Evolutionary conservation across 2,888 invertebrate species (phyloP).

Genomic region (Nymphalis polychloros): DNA sequence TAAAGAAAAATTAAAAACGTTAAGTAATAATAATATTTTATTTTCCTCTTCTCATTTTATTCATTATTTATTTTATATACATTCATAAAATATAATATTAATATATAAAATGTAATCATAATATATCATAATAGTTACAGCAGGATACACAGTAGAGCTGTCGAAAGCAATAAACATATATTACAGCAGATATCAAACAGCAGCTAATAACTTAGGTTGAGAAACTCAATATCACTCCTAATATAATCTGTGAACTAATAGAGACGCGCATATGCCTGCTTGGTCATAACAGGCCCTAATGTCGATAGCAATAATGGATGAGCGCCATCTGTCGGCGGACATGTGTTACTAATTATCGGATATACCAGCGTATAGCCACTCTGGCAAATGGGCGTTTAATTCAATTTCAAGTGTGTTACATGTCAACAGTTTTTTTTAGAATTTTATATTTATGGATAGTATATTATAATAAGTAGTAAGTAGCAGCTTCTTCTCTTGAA

Average conservation of each 20-base stretch:
- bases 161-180: slow-evolving; percentile 1
- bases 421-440: not conserved
- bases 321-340: slow-evolving; percentile 40
- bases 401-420: slow-evolving; percentile 15
- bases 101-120: not conserved
- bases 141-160: not conserved
- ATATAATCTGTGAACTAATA: slow-evolving; percentile 30
- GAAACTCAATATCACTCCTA: slow-evolving; percentile 21
- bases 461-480: not conserved
- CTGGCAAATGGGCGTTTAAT: slow-evolving; percentile 22
- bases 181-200: slow-evolving; percentile 1
- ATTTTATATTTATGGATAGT: not conserved
- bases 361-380: slow-evolving; percentile 15
- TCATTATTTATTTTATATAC: too few species aligned
- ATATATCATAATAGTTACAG: not conserved
- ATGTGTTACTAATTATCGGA: slow-evolving; percentile 42
- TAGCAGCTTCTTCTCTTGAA: too few species aligned
- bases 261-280: slow-evolving; percentile 23
- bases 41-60: too few species aligned
- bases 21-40: too few species aligned
- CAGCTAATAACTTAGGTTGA: slow-evolving; percentile 4
- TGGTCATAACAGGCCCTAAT: slow-evolving; percentile 27
- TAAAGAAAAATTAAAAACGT: too few species aligned
- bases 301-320: slow-evolving; percentile 42
- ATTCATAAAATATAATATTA: too few species aligned